Evolutionary conservation across 2,888 invertebrate species (phyloP), one percentile per base, ranked within the genome.

Genomic region (Nemotelus pantherinus): DNA sequence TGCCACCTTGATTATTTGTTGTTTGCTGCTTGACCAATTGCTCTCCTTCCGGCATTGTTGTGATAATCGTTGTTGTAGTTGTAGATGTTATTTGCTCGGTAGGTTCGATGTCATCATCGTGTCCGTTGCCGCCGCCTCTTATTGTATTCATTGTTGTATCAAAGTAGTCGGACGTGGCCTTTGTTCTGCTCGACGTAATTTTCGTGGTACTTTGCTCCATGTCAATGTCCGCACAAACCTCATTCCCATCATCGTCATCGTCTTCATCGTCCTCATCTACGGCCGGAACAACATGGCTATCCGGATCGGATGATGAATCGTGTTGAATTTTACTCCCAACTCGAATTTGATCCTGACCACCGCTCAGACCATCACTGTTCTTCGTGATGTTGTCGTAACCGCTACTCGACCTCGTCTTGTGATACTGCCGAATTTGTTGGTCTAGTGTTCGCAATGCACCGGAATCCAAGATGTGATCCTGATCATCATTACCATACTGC

Each of bases 201-300:
- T 71, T 80, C 80, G 39, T 77, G 44, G 39, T 43, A 65, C 41
- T 7, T 55, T 80, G 43, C 74, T 77, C 39, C n/a, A 79, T 71
- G 39, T 64, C 78, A 47, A 78, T 71, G 58, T 77, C 80, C 47
- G 79, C 72, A 25, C 25, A 25, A 25, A 78, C 79, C 44, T 80
- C 80, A 9, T 80, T 78, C 25, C 78, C 80, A 10, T 79, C 77
- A 25, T 79, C 79, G 1, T 80, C 77, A 48, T 68, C 68, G 47
- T 47, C 63, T 10, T 71, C 64, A 44, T 70, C 78, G 53, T 80
- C 78, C 3, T 77, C 76, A 25, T 78, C 79, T 48, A 10, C 43
- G 4, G 58, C 63, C 2, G 63, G 39, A 72, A 47, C 72, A 58
- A 45, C 45, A 25, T 57, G 58, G 55, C 39, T 10, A 10, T 55